Evolutionary conservation across 2,888 invertebrate species (phyloP), one percentile per base, ranked within the genome.

Genomic region (Sinotaia quadrata): DNA sequence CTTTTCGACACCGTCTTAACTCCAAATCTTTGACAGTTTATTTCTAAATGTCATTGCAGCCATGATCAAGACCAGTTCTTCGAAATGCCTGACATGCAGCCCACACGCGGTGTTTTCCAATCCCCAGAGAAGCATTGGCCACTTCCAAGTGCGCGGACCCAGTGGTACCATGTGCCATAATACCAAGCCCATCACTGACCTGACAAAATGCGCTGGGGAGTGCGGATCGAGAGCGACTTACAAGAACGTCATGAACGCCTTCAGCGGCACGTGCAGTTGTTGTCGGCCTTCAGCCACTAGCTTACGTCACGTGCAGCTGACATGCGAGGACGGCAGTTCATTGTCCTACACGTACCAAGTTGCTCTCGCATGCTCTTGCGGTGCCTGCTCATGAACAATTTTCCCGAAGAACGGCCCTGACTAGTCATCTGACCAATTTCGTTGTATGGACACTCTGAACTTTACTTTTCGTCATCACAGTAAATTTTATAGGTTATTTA

Each of bases 171-270:
- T 70, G 5, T 84, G 84, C 68, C 56, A 75, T 67, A 84, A 84
- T 61, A 60, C 61, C 5, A 72, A 75, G n/a, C 75, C 78, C 7
- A 68, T 84, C 18, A 36, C 68, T 12, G 81, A 82, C 56, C 75
- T 84, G 24, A 76, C 62, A 54, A 78, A 82, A 60, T 84, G 84
- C 63, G 74, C 79, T n/a, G 83, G 84, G 7, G 77, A 75, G 69
- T 84, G 83, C 61, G 76, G 71, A 21, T 82, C 82, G 0, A 59
- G 61, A 15, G 75, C 80, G 3, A 75, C 68, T 18, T 81, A 78
- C 70, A 76, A 74, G 29, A 66, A 75, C 18, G 34, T 81, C 29
- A 75, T 81, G 80, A 67, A 69, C 7, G 78, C 79, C 21, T 78
- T 77, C 71, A 58, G 73, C 56, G 79, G 78, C 70, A 76, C 73